Conservation (phyloP, 2,797 vertebrate species). For the Lepidocolaptes lacrymiger region DNA sequence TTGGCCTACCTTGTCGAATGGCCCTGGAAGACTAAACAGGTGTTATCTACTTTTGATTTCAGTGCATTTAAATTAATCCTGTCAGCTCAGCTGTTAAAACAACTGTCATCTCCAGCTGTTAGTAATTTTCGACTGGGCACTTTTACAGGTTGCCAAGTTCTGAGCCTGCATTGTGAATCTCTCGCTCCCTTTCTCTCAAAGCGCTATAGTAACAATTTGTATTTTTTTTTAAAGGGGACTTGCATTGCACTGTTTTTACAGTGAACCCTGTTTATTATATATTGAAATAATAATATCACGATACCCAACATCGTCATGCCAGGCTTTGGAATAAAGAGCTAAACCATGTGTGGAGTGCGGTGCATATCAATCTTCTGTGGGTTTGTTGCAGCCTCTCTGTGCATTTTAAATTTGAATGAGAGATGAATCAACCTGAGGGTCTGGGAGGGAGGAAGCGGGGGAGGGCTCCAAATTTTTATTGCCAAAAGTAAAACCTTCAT, state of each 20-base stretch:
- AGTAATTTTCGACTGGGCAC: slow-evolving; percentile 96
- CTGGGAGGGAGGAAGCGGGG: background rate
- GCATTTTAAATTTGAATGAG: slow-evolving; percentile 68
- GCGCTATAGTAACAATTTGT: slow-evolving; percentile 73
- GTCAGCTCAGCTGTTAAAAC: slow-evolving; percentile 99
- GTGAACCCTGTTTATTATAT: slow-evolving; percentile 25
- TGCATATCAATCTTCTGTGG: slow-evolving; percentile 45
- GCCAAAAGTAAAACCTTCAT: slow-evolving; percentile 28
- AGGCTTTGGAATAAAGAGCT: slow-evolving; percentile 54
- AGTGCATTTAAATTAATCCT: slow-evolving; percentile 99
- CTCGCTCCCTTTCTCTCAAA: slow-evolving; percentile 65
- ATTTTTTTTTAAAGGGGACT: slow-evolving; percentile 72
- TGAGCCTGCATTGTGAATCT: slow-evolving; percentile 77
- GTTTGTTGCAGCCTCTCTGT: slow-evolving; percentile 55
- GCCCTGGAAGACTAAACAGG: slow-evolving; percentile 97
- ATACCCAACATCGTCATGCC: slow-evolving; percentile 21
- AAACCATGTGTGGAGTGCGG: slow-evolving; percentile 13
- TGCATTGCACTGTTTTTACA: slow-evolving; percentile 38
- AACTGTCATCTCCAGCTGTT: slow-evolving; percentile 99
- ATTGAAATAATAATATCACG: slow-evolving; percentile 60
- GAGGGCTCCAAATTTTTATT: slow-evolving; percentile 33
- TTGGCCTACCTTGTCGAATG: slow-evolving; percentile 83
- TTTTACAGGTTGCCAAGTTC: slow-evolving; percentile 91
- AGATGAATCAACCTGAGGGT: slow-evolving; percentile 59
- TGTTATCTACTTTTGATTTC: slow-evolving; percentile 99